These are phyloP conservation scores for Grapholita molesta DNA, from an alignment of 1,140 invertebrate genomes.

Conservation along the genomic window DNA sequence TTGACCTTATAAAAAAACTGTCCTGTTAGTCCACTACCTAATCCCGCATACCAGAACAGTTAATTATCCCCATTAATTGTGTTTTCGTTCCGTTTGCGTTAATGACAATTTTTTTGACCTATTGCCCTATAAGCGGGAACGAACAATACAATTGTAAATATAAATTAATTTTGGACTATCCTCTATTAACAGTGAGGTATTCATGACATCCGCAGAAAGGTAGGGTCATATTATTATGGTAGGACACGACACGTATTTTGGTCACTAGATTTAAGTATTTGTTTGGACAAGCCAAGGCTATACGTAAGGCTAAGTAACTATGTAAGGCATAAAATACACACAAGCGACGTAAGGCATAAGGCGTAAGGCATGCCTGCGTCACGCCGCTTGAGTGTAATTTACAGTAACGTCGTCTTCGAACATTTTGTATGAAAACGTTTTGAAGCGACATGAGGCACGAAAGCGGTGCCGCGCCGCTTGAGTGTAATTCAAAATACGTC, in stretches of 20 bases:
- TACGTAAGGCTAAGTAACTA: too few relatives aligned
- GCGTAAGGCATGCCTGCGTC: too few relatives aligned
- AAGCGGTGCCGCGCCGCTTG: too few relatives aligned
- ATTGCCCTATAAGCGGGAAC: background rate
- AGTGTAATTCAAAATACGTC: too few relatives aligned
- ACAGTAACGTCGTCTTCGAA: too few relatives aligned
- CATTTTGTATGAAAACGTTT: too few relatives aligned
- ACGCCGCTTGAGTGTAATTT: too few relatives aligned
- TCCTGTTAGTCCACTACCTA: background rate
- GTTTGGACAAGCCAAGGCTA: background rate
- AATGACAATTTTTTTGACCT: background rate
- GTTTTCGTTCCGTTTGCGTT: background rate
- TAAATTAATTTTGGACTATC: background rate
- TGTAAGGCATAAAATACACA: too few relatives aligned
- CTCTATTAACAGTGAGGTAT: background rate
- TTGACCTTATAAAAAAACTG: background rate
- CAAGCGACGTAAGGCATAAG: too few relatives aligned
- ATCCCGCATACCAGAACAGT: background rate
- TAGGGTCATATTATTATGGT: background rate
- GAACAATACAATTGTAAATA: background rate
- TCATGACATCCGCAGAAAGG: background rate
- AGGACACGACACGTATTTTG: background rate
- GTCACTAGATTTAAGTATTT: background rate
- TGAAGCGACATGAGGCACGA: too few relatives aligned
- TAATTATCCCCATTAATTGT: background rate